These are phyloP conservation scores for Formica selysi DNA, from an alignment of 1,140 invertebrate genomes.

Conservation along the genomic window DNA sequence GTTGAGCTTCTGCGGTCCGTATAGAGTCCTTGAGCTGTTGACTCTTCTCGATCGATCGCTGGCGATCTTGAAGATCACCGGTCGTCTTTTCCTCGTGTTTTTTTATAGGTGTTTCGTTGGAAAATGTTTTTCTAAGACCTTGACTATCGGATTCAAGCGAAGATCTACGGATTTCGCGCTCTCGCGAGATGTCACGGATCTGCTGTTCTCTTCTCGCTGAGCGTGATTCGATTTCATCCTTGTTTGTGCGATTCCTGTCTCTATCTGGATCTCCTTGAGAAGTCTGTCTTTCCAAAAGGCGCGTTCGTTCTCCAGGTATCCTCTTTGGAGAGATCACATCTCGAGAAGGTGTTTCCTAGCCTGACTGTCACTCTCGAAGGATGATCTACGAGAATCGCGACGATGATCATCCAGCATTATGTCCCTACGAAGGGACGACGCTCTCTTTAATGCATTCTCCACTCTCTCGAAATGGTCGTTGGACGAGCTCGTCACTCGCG, in stretches of 20 bases:
- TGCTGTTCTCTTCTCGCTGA: background rate
- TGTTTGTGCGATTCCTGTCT: background rate
- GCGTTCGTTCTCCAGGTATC: background rate
- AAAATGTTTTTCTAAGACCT: constrained; percentile 23
- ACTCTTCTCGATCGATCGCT: constrained; percentile 9
- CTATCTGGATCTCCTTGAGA: constrained; percentile 8
- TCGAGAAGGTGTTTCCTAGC: constrained; percentile 39
- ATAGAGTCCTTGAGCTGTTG: background rate
- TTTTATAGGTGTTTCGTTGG: constrained; percentile 30
- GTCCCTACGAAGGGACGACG: constrained; percentile 54
- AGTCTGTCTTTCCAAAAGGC: constrained; percentile 17
- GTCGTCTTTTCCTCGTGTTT: background rate
- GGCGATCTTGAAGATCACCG: constrained; percentile 10
- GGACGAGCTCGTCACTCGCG: constrained; percentile 81
- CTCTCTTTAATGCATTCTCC: constrained; percentile 67
- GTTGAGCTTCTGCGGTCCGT: background rate
- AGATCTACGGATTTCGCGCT: constrained; percentile 59
- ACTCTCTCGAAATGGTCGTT: constrained; percentile 80
- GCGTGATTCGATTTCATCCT: constrained; percentile 7
- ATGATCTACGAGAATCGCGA: constrained; percentile 65
- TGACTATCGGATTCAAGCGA: constrained; percentile 63
- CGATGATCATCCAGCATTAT: constrained; percentile 50
- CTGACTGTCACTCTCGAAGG: constrained; percentile 66
- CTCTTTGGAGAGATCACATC: constrained; percentile 24
- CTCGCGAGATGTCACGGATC: constrained; percentile 40